Base-by-base conservation (phyloP, 37 sponge, comb jelly and placozoan species). In the Geodia barretti region DNA sequence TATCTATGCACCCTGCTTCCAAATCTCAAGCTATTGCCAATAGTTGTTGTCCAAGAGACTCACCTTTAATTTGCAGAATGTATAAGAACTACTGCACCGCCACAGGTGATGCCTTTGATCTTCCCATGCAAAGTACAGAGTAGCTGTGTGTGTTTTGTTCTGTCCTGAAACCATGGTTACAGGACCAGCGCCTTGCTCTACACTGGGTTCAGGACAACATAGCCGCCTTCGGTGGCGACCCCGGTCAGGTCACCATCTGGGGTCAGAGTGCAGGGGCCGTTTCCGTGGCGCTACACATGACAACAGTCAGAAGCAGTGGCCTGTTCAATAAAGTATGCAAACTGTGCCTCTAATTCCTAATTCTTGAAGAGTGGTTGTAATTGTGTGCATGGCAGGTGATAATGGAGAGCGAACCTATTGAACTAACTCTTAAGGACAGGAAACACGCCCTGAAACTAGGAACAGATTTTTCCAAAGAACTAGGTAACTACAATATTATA, bases 191-290 rank as follows among this genome's bases (percentile, higher is more conserved):
- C 21, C 65, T 90, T 33, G 90, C 96, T 33, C 71, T 95, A 60
- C 75, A 89, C 39, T 95, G 92, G 92, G 85, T 95, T 39, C 71
- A 75, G 60, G 83, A 84, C 39, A 92, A 95, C 76, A 92, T 95
- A 72, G 84, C 79, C 28, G 31, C 32, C 11, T 95, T 95, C 83
- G 96, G 92, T 26, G 96, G 96, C 24, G 60, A 95, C 78, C 92
- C 90, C 0, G 24, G 36, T 37, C 40, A 76, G 21, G 90, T 95
- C 28, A 95, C 92, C 25, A 23, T 92, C 19, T 86, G 87, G 78
- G 96, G 96, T 62, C 92, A 95, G 76, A 95, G 96, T 90, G 92
- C 96, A 62, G 96, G 96, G 1, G 96, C 87, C 32, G 74, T 87
- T 3, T 86, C 92, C 30, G 83, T 74, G 9, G 87, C 83, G 20